Evolutionary conservation across 2,888 invertebrate genomes (phyloP).

Genomic region (Plusia festucae): DNA sequence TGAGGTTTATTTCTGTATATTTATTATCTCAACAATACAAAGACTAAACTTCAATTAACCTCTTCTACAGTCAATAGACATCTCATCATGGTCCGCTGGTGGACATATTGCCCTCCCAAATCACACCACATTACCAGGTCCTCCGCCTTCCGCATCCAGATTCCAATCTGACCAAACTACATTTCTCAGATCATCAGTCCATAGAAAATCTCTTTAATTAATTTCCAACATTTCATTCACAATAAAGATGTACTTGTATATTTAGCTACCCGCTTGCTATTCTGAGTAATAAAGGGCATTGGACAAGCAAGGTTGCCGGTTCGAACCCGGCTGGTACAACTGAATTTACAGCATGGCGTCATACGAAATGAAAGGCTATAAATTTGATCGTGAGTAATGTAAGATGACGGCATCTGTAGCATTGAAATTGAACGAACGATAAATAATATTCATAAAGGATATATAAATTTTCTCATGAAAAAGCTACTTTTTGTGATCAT

Average conservation of each 20-base stretch:
- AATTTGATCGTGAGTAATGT: constrained; percentile 31
- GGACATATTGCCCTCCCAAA: not conserved
- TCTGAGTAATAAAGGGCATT: constrained; percentile 48
- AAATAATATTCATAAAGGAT: not conserved
- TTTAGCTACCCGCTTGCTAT: not conserved
- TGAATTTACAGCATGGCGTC: constrained; percentile 38
- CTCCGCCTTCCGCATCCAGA: not conserved
- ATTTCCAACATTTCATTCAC: no score
- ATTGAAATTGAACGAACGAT: constrained; percentile 14
- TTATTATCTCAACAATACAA: no score
- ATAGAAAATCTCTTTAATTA: no score
- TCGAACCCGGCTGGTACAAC: constrained; percentile 30
- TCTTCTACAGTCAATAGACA: no score
- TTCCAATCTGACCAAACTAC: not conserved
- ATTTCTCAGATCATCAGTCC: not conserved
- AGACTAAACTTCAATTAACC: no score
- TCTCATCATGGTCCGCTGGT: not conserved
- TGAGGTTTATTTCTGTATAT: no score
- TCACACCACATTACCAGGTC: not conserved
- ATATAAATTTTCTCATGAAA: not conserved
- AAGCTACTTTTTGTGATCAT: no score
- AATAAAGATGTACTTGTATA: not conserved
- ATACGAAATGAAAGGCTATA: constrained; percentile 46
- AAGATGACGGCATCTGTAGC: constrained; percentile 31
- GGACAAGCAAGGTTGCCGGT: constrained; percentile 47